phyloP scores from a whole-genome alignment of 2,113 vertebrate species.

The Puntigrus tetrazona region DNA sequence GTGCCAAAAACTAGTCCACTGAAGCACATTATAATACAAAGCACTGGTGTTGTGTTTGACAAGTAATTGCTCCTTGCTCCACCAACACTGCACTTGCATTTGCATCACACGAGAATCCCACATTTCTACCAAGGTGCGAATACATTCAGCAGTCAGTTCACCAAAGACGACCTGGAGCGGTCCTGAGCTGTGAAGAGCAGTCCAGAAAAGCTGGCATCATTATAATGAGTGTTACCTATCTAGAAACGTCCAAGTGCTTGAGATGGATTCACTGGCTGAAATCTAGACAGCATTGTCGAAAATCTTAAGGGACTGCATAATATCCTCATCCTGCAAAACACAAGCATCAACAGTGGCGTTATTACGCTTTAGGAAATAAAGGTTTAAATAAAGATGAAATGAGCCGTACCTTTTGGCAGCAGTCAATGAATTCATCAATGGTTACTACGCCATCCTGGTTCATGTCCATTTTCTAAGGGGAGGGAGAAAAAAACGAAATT shows the following conservation, averaged over 20 bases:
- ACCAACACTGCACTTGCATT: neutral
- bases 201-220: neutral
- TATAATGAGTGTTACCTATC: neutral
- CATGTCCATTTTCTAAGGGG: slow-evolving; percentile 91
- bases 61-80: neutral
- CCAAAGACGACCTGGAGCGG: neutral
- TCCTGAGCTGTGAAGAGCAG: neutral
- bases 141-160: neutral
- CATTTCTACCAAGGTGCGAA: neutral
- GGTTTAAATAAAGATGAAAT: neutral
- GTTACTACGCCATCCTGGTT: slow-evolving; percentile 94
- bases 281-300: slow-evolving; percentile 89
- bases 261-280: neutral
- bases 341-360: neutral
- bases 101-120: neutral
- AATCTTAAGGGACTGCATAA: slow-evolving; percentile 93
- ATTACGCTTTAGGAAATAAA: neutral
- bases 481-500: slow-evolving; percentile 25
- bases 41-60: neutral
- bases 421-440: slow-evolving; percentile 92
- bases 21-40: slow-evolving; percentile 3
- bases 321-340: slow-evolving; percentile 85
- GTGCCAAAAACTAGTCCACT: neutral
- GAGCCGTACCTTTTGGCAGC: slow-evolving; percentile 85
- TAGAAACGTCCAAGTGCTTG: neutral